Percentiles rank a stretch among this genome's conserved stretches.
These are phyloP conservation scores for Kryptolebias marmoratus DNA, from an alignment of 2,113 vertebrate genomes.

Conservation along the genomic window DNA sequence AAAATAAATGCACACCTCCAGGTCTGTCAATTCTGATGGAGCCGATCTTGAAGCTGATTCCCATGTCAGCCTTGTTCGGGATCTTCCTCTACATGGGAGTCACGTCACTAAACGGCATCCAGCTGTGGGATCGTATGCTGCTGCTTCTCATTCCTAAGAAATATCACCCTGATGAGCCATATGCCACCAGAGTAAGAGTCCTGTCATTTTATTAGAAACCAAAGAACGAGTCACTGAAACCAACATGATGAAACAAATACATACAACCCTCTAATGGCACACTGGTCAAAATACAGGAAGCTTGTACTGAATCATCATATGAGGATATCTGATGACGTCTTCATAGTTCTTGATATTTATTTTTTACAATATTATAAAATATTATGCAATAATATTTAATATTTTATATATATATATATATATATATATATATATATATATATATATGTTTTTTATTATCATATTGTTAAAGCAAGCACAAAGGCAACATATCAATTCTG, in stretches of 20 bases:
- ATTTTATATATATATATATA: too few relatives aligned
- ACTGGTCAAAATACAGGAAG: too few relatives aligned
- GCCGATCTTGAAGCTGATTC: conserved; percentile 90
- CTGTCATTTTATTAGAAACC: neutral
- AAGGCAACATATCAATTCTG: too few relatives aligned
- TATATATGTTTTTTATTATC: too few relatives aligned
- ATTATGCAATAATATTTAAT: too few relatives aligned
- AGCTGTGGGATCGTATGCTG: conserved; percentile 92
- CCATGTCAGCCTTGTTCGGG: conserved; percentile 92
- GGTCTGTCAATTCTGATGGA: conserved; percentile 96
- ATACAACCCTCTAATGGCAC: too few relatives aligned
- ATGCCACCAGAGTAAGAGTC: conserved; percentile 84
- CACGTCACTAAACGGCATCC: conserved; percentile 94
- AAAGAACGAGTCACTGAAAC: neutral
- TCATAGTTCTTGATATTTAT: neutral
- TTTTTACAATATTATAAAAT: too few relatives aligned
- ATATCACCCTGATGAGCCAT: conserved; percentile 89
- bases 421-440: too few relatives aligned
- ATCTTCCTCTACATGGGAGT: conserved; percentile 99
- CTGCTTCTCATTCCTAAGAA: conserved; percentile 92
- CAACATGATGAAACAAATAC: neutral
- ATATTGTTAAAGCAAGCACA: too few relatives aligned
- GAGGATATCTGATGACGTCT: neutral
- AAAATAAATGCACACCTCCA: conserved; percentile 55
- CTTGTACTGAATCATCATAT: too few relatives aligned